Evolutionary conservation across 2,888 invertebrate species (phyloP), one percentile per base, ranked within the genome.

Genomic region (Yponomeuta malinellus): DNA sequence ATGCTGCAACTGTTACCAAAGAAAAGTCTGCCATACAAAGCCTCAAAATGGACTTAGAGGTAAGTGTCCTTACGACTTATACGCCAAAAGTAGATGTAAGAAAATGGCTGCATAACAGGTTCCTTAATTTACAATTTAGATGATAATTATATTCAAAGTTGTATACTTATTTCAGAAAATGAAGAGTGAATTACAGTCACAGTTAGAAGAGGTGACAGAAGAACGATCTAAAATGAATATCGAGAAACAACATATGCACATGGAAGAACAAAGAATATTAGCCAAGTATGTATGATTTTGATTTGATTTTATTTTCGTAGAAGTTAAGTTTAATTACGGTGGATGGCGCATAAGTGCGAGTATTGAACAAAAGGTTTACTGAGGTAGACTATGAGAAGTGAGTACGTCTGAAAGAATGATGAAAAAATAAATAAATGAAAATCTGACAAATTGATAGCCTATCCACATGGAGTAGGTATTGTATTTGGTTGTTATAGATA

Each of bases 41-140:
- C 75, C 74, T 92, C 31, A 90, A 86, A 77, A 82, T 85, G 73
- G 90, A 91, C 73, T 79, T 90, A 52, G 92, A 92, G 81, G 93
- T 91, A 79, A 74, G 69, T 23, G 23, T 23, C 23, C 23, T 23
- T 23, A 23, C 23, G 43, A 73, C 43, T 23, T 65, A 43, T 23
- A 52, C 5, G 43, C 43, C 43, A 43, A 3, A 43, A 43, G 43
- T 8, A 8, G n/a, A 48, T 33, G 29, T 68, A 68, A 23, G 64
- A 31, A 4, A 48, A 31, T 29, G 5, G 8, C 31, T 23, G 23
- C 31, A 29, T 23, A 23, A 6, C 65, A 3, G 1, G 65, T 29
- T 65, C 0, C 33, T 8, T 31, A 66, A 29, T 3, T 5, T 65
- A 23, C 15, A 65, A 65, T 65, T 66, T 33, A 66, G 23, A 23